Conservation (phyloP, 1,140 invertebrate genomes). For the Drosophila grimshawi region DNA sequence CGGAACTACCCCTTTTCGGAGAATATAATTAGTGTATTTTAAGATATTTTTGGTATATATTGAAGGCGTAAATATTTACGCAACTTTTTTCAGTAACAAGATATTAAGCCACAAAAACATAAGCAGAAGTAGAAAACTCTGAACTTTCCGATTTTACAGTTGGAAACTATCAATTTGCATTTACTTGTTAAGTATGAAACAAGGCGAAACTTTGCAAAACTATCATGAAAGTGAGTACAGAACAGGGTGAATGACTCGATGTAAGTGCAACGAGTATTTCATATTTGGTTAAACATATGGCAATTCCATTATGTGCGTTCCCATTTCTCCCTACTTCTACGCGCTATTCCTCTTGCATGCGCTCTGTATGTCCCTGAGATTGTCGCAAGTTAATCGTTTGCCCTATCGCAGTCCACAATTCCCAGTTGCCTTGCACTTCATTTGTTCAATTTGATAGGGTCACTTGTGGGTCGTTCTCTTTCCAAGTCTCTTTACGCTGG, state of each 20-base stretch:
- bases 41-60: too few species aligned
- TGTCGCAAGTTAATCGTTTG: conserved; percentile 29
- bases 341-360: background rate
- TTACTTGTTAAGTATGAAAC: background rate
- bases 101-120: background rate
- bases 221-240: conserved; percentile 8
- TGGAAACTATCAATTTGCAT: conserved; percentile 21
- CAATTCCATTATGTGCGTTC: conserved; percentile 37
- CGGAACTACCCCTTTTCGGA: too few species aligned
- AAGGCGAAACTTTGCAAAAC: conserved; percentile 15
- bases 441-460: conserved; percentile 67
- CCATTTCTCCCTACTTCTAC: background rate
- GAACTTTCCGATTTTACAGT: background rate
- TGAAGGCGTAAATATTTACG: too few species aligned
- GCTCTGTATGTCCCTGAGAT: background rate
- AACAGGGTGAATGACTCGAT: conserved; percentile 16
- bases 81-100: too few species aligned
- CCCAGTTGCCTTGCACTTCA: conserved; percentile 65
- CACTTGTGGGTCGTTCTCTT: conserved; percentile 19
- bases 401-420: conserved; percentile 11
- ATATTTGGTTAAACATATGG: conserved; percentile 41
- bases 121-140: background rate
- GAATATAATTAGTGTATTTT: too few species aligned
- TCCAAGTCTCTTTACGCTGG: conserved; percentile 1
- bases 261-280: conserved; percentile 15